Evolutionary conservation across 1,140 invertebrate species (phyloP).

Genomic region (Euura lappo): DNA sequence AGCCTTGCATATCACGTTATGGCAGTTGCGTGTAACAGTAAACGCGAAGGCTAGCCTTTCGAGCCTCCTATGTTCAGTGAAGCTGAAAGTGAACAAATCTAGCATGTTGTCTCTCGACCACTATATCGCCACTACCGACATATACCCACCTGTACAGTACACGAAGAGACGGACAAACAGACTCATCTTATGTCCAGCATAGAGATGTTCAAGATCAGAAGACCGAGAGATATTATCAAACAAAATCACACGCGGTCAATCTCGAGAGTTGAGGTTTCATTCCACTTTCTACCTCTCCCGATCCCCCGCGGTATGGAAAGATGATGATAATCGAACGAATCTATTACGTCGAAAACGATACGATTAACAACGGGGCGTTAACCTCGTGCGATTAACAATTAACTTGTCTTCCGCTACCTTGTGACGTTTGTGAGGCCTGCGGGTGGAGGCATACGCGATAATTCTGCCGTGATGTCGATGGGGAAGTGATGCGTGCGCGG

Average conservation of each 20-base stretch:
- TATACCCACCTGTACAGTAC: background rate
- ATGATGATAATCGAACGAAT: no score
- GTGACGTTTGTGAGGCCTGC: no score
- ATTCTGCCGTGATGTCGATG: background rate
- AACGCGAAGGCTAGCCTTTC: background rate
- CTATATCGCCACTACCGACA: background rate
- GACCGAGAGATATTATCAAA: background rate
- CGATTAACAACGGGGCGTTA: no score
- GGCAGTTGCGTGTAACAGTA: background rate
- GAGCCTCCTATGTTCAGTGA: background rate
- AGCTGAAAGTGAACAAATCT: conserved; percentile 3
- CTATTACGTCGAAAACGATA: no score
- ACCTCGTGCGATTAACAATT: no score
- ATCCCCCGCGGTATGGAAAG: no score
- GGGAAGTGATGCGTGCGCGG: background rate
- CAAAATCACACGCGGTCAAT: background rate
- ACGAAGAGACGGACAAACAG: background rate
- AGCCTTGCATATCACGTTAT: no score
- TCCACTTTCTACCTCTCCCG: no score
- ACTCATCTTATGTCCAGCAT: background rate
- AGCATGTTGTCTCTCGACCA: background rate
- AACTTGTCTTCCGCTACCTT: no score
- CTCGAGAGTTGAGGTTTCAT: no score
- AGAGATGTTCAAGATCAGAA: background rate
- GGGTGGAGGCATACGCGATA: background rate